Evolutionary conservation across 2,113 vertebrate species (phyloP), one percentile per base, ranked within the genome.

Genomic region (Semnornis frantzii): DNA sequence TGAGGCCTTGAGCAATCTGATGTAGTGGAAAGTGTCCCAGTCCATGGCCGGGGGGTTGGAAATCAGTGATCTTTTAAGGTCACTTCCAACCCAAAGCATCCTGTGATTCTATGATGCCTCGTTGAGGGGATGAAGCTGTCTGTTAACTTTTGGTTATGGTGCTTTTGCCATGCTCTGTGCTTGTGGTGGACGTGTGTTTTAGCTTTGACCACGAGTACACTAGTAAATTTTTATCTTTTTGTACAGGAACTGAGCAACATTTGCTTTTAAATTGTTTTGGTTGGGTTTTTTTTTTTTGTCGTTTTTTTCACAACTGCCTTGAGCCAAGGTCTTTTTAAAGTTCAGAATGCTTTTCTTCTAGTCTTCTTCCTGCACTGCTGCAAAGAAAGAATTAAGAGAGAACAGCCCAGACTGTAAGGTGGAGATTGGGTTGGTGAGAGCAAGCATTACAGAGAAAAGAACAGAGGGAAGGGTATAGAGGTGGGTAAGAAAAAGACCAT

Each of bases 281-380:
- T 39, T 39, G 37, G 9, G 9, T 8, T 39, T 39, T 39, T 39
- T 39, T 39, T 39, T 39, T 39, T 37, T 37, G 8, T 31, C 23
- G 14, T 58, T 55, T 79, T 52, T 54, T 62, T 19, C 52, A 48
- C 37, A 62, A 69, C 54, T 85, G 82, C 74, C 90, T n/a, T 87
- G 57, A 60, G 30, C 63, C 78, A 77, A 87, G 63, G 69, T 84
- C 42, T 60, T 71, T 76, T 94, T 82, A 39, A 79, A 78, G 52
- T 55, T 83, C 54, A 27, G 80, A 59, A 58, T 65, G 2, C 74
- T 76, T 84, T 72, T 85, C 64, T 46, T 73, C 72, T 79, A 0
- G 6, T 54, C 24, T 9, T 87, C 52, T 89, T 91, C 85, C 50
- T 77, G 60, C 54, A 17, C 30, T 79, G 71, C 58, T 85, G 62